Base-by-base conservation (phyloP, 2,888 invertebrate species). In the Apotomis turbidana region DNA sequence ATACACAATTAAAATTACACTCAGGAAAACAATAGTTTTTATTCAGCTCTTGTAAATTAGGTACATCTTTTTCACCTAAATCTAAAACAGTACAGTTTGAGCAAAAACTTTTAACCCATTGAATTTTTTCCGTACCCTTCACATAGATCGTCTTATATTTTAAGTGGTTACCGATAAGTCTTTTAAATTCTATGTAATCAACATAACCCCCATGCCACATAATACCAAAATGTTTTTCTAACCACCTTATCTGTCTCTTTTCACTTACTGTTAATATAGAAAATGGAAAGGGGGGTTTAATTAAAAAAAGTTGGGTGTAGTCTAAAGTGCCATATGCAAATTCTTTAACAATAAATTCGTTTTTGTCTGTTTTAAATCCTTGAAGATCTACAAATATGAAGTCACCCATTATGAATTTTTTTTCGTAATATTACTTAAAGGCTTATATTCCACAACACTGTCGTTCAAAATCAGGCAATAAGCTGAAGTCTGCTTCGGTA, bases 361-460 rank as follows among this genome's bases (percentile, higher is more conserved):
- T 58, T 5, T 15, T 60, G 8, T 3, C 9, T 64, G 44, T 3
- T 72, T 71, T 71, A 46, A 71, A 71, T n/a, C 71, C 71, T 49
- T 71, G 71, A 52, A 71, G 38, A 67, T 71, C 71, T 4, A 71
- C 60, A 8, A 71, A 58, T 12, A 70, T 12, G 41, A 10, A 27
- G 13, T 68, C n/a, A 8, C 12, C 4, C 6, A 9, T 71, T 61
- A 71, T 71, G 60, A 60, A 68, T 77, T 68, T n/a, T 58, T 58
- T 27, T 3, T 36, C 41, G 58, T 58, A 9, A 55, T 55, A 46
- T 41, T 66, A 44, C 54, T 66, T 27, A 66, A 66, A 4, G 64
- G 55, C 8, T 66, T 55, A 12, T 66, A 66, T 46, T 55, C 55
- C 12, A 55, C 5, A 12, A 55, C 57, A 27, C 27, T 36, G n/a